These are phyloP conservation scores for Sarcophaga rosellei DNA, from an alignment of 2,888 invertebrate genomes.

Conservation along the genomic window DNA sequence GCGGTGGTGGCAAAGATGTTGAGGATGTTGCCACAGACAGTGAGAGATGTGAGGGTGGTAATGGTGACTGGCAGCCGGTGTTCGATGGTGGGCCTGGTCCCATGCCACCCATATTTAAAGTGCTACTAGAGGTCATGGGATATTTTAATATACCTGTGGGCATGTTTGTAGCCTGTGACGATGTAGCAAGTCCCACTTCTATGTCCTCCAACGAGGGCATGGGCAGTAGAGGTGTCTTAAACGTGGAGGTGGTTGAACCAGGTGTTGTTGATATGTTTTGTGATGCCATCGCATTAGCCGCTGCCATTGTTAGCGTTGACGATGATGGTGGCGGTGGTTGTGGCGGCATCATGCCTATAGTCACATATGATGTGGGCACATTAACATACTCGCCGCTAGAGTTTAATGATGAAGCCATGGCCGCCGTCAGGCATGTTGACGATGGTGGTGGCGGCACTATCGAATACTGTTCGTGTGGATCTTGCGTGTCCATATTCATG, in stretches of 20 bases:
- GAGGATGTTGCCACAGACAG: conserved; percentile 47
- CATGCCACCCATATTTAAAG: conserved; percentile 65
- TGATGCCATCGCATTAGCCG: conserved; percentile 54
- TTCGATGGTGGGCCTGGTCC: conserved; percentile 66
- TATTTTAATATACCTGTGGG: conserved; percentile 73
- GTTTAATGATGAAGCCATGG: conserved; percentile 55
- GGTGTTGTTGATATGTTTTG: conserved; percentile 68
- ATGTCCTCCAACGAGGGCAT: conserved; percentile 78
- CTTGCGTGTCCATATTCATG: conserved; percentile 60
- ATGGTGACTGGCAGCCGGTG: conserved; percentile 37
- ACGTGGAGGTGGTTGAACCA: conserved; percentile 65
- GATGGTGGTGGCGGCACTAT: conserved; percentile 54
- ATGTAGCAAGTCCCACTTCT: conserved; percentile 71
- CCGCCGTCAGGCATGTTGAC: conserved; percentile 50
- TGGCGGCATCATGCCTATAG: conserved; percentile 66
- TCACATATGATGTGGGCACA: conserved; percentile 64
- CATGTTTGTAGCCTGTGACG: conserved; percentile 39
- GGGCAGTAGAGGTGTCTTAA: conserved; percentile 75
- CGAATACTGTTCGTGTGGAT: conserved; percentile 56
- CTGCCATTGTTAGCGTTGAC: background rate
- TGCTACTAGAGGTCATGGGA: conserved; percentile 69
- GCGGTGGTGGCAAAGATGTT: conserved; percentile 42
- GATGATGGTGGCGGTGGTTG: conserved; percentile 29
- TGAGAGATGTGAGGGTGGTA: conserved; percentile 65
- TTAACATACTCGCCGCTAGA: conserved; percentile 66